phyloP scores from a whole-genome alignment of 2,888 invertebrate species.

The Tenodera sinensis region DNA sequence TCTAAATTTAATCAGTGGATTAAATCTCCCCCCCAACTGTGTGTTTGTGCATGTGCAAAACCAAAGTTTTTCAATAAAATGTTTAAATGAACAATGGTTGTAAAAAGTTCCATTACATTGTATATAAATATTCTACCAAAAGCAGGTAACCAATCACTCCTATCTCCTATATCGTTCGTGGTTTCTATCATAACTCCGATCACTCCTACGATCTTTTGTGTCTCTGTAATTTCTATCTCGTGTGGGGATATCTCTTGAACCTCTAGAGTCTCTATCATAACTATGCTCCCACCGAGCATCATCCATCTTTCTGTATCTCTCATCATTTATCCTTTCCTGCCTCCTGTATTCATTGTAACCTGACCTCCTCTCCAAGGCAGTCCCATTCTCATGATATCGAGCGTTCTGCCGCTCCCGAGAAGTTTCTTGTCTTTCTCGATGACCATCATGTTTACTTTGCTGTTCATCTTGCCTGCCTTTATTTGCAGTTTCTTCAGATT shows the following conservation, averaged over 20 bases:
- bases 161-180: background rate
- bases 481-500: background rate
- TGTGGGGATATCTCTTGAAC: background rate
- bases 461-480: background rate
- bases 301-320: background rate
- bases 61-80: background rate
- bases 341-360: background rate
- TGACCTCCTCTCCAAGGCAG: background rate
- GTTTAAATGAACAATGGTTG: background rate
- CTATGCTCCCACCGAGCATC: background rate
- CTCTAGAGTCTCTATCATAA: background rate
- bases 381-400: background rate
- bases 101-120: background rate
- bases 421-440: background rate
- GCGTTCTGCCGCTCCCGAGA: background rate
- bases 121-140: background rate
- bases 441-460: background rate
- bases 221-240: background rate
- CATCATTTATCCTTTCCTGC: background rate
- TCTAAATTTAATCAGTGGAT: background rate
- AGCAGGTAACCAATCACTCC: background rate
- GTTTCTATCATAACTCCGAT: background rate
- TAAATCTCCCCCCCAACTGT: background rate
- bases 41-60: background rate
- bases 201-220: background rate